These are phyloP conservation scores for Hemitrygon akajei DNA, from an alignment of 2,797 vertebrate genomes.

Conservation along the genomic window DNA sequence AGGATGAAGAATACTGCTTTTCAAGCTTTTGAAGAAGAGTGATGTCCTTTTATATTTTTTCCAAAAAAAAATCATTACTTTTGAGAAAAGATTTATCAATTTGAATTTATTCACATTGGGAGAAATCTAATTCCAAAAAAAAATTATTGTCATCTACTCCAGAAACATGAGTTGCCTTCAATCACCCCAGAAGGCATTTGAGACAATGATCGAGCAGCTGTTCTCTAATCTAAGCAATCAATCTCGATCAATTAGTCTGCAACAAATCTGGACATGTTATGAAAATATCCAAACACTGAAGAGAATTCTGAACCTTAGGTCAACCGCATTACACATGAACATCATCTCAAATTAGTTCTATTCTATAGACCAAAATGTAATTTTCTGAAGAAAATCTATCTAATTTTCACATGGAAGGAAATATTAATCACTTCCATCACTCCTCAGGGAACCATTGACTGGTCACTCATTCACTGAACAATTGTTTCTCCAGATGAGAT, in stretches of 20 bases:
- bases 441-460: background rate
- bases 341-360: background rate
- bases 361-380: background rate
- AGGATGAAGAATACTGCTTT: background rate
- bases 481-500: background rate
- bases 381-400: constrained; percentile 1
- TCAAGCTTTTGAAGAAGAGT: background rate
- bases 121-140: no score
- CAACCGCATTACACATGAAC: background rate
- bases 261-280: background rate
- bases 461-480: background rate
- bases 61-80: background rate
- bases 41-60: background rate
- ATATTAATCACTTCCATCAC: background rate
- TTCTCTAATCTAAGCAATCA: background rate
- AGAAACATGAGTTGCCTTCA: background rate
- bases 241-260: background rate
- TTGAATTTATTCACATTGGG: background rate
- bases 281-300: background rate
- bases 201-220: background rate
- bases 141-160: no score
- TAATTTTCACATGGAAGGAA: background rate
- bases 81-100: background rate
- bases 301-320: background rate
- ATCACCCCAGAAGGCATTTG: no score